Evolutionary conservation across 2,113 vertebrate genomes (phyloP), one percentile per base, ranked within the genome.

Genomic region (Nothoprocta perdicaria): DNA sequence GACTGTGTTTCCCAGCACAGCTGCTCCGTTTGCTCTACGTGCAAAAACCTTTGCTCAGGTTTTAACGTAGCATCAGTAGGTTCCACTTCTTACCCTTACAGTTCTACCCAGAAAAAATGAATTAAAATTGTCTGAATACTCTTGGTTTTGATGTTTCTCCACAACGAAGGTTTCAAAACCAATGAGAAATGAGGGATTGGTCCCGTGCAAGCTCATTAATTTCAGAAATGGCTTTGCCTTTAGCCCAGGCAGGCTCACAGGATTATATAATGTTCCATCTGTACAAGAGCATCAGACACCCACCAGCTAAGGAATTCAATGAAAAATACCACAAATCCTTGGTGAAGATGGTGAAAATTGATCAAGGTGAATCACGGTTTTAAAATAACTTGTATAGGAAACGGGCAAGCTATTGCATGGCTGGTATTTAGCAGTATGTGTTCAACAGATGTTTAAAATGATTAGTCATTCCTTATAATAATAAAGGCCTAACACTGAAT

Each of bases 11-110:
- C 43, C 53, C 11, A 3, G 0, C 1, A 8, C 14, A 73, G 26
- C 29, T 41, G n/a, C 31, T 61, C 0, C 3, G 73, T 78, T 33
- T 8, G 21, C 72, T 0, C 2, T 9, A 3, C 1, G 2, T 2
- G 27, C n/a, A 68, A 55, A 52, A 38, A 38, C 35, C 35, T 38
- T 38, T 38, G 6, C 33, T 66, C 46, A 13, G 35, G 2, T 80
- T 53, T 72, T 40, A 31, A 14, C 50, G 23, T 3, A 24, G 2
- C 26, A 0, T 26, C 0, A 2, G 9, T 17, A 7, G 16, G 0
- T 48, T 40, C 46, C 12, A 2, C 75, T 29, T 31, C 27, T 48
- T 3, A 1, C 38, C 31, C 58, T 24, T 6, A 1, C 4, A 4
- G 35, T 2, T 40, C 26, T 16, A 27, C 29, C 46, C 48, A 68